Evolutionary conservation across 2,113 vertebrate genomes (phyloP).

Genomic region (Herpailurus yagouaroundi): DNA sequence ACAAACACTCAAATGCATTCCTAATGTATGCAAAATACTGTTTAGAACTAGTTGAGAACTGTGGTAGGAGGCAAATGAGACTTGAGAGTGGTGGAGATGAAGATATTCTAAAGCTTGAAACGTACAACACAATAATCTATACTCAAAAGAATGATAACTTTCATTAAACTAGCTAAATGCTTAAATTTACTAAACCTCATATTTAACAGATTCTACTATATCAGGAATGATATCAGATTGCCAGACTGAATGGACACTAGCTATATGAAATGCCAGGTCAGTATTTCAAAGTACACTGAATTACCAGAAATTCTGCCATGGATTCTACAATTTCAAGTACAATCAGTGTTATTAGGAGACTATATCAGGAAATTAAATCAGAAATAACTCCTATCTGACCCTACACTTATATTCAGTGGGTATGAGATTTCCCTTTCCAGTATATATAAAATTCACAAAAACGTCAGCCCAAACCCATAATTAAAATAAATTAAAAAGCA

Average conservation of each 20-base stretch:
- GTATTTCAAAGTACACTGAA: neutral
- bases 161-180: neutral
- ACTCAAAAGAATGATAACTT: neutral
- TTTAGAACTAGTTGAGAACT: neutral
- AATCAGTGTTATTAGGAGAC: neutral
- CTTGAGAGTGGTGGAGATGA: neutral
- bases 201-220: neutral
- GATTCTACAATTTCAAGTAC: neutral
- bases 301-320: neutral
- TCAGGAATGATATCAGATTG: neutral
- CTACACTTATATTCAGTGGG: neutral
- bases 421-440: neutral
- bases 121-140: neutral
- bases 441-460: neutral
- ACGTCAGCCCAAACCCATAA: neutral
- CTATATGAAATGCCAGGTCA: neutral
- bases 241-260: neutral
- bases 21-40: neutral
- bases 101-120: neutral
- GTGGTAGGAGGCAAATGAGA: neutral
- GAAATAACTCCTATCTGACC: neutral
- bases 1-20: neutral
- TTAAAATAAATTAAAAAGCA: slow-evolving; percentile 29
- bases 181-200: neutral
- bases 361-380: neutral